Evolutionary conservation across 2,113 vertebrate species (phyloP), one percentile per base, ranked within the genome.

Genomic region (Nothocercus nigrocapillus): DNA sequence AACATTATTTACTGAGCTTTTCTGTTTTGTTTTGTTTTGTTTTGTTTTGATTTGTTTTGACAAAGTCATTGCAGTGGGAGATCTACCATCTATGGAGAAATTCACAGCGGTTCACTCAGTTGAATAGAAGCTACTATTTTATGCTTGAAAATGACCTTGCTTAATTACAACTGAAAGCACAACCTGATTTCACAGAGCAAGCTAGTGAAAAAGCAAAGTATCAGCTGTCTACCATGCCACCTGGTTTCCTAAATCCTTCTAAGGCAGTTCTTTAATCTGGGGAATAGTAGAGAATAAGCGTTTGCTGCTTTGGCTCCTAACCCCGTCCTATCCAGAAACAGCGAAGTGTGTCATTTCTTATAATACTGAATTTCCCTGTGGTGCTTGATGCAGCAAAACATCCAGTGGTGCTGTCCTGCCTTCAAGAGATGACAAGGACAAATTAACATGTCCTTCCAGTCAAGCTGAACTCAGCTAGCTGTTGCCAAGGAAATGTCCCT

Each of bases 401-500:
- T 44, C 82, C 45, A 93, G 24, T 3, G 1, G 66, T 82, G 61
- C 85, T 92, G 82, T 92, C 76, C 80, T 94, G 64, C 76, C 42
- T 96, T 78, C 85, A 61, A 47, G 72, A 92, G 61, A 93, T 81
- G 93, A 95, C 95, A 95, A 96, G 93, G 95, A 95, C 92, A 95
- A 96, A 97, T 91, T 83, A 95, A 72, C 69, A 69, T 16, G 32
- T 79, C 79, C 64, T 83, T 92, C 83, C 77, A 93, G 66, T 92
- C 85, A 86, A 83, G 83, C 82, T 93, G 92, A 95, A 92, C 80
- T 88, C 47, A 7, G 14, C 22, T 32, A 53, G 24, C 62, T 72
- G 88, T 84, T 97, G 88, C 92, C 94, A 94, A 90, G 73, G 88
- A 84, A 82, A 93, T 92, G 82, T 82, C 63, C 66, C 74, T 36